Conservation (phyloP, 2,888 invertebrate species). For the Orgyia antiqua region DNA sequence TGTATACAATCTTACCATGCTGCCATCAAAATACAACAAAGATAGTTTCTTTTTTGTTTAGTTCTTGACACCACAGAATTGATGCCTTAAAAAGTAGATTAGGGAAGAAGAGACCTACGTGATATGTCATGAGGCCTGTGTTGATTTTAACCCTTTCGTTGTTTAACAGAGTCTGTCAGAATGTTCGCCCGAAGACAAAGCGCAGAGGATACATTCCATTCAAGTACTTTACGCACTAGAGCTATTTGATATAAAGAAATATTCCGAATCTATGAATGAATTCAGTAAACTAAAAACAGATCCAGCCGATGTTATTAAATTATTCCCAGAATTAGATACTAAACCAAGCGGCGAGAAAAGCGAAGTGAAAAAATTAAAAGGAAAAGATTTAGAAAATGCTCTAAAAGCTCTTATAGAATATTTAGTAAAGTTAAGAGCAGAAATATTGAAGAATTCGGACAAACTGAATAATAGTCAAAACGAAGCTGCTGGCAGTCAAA, state of each 20-base stretch:
- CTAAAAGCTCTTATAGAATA: conserved; percentile 93
- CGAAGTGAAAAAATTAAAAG: conserved; percentile 79
- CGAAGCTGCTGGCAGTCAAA: conserved; percentile 33
- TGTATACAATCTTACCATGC: too few relatives aligned
- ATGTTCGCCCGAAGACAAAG: conserved; percentile 88
- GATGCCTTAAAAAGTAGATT: too few relatives aligned
- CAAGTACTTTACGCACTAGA: conserved; percentile 94
- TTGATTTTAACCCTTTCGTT: background rate
- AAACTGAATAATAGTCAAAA: conserved; percentile 23
- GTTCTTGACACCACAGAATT: too few relatives aligned
- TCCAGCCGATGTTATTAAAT: conserved; percentile 95
- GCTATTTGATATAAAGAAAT: conserved; percentile 92
- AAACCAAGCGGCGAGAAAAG: conserved; percentile 34
- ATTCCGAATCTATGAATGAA: conserved; percentile 93
- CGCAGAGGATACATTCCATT: conserved; percentile 90
- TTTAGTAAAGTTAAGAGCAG: conserved; percentile 85
- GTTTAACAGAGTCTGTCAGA: conserved; percentile 86
- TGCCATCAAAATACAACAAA: too few relatives aligned
- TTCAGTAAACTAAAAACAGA: conserved; percentile 94
- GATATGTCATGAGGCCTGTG: too few relatives aligned
- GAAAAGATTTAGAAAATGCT: conserved; percentile 92
- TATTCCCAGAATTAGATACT: conserved; percentile 93
- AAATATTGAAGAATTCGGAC: conserved; percentile 50
- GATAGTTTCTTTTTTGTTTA: too few relatives aligned
- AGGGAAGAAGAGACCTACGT: too few relatives aligned